Evolutionary conservation across 2,888 invertebrate genomes (phyloP), one percentile per base, ranked within the genome.

Genomic region (Apomyelois bistriatella): DNA sequence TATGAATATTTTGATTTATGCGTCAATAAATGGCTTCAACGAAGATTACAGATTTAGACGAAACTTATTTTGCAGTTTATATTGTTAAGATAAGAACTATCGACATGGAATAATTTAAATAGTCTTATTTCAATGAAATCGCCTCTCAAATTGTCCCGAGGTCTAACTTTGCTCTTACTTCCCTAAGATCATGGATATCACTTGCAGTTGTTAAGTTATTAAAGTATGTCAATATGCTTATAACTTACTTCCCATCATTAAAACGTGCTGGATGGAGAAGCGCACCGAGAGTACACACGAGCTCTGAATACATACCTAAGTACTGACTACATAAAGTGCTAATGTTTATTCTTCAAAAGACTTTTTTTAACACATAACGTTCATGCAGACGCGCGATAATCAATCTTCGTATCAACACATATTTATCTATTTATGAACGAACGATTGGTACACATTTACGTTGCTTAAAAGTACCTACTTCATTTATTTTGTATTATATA

Each of bases 191-290:
- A 22, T 22, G 5, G 22, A 22, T 22, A n/a, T n/a, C n/a, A n/a
- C n/a, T n/a, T n/a, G n/a, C n/a, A n/a, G n/a, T n/a, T 22, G 22
- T 22, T 22, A 5, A 22, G 22, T 22, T 22, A 3, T 22, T 22
- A 5, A 22, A 22, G 22, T 22, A 2, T 22, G 22, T 22, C 32
- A 32, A 32, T 9, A 37, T 13, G 13, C 62, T 63, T 56, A 28
- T 72, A 47, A 58, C 67, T 70, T 76, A 55, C 16, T 47, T 54
- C 61, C 52, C 65, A 66, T 68, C 74, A 73, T 74, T 72, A 74
- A 68, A 75, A 66, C 63, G 65, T 66, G 66, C 72, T 68, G 58
- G 71, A 74, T 57, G 63, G 65, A 70, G 70, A 68, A 69, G 70
- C 68, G 67, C 59, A 64, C 72, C 56, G 68, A 64, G 68, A 32